A percentile compares a stretch with the other conserved stretches of the same genome.
Conservation (phyloP, 2,113 vertebrate genomes). For the Malurus melanocephalus region DNA sequence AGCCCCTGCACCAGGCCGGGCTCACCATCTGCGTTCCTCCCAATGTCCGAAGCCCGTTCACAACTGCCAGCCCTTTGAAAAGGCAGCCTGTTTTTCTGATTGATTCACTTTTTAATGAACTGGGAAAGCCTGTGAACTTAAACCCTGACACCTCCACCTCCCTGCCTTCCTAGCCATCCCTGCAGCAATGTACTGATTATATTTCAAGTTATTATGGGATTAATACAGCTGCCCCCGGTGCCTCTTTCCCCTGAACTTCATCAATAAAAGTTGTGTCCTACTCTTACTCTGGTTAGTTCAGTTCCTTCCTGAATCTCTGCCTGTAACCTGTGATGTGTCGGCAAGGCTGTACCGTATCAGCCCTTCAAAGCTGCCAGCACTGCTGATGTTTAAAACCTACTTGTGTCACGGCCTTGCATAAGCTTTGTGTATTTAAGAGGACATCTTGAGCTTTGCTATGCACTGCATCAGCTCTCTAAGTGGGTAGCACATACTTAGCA, state of each 20-base stretch:
- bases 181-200: constrained; percentile 43
- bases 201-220: constrained; percentile 67
- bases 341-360: constrained; percentile 33
- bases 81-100: constrained; percentile 62
- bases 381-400: constrained; percentile 28
- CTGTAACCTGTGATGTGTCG: constrained; percentile 15
- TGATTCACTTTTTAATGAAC: constrained; percentile 68
- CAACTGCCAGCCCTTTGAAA: constrained; percentile 63
- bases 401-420: constrained; percentile 20
- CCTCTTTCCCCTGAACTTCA: constrained; percentile 49
- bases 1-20: neutral
- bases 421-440: constrained; percentile 45
- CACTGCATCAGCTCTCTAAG: constrained; percentile 2
- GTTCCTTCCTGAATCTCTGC: constrained; percentile 28
- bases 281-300: constrained; percentile 39
- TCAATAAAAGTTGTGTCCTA: constrained; percentile 47
- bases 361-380: constrained; percentile 44
- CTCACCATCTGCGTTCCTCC: constrained; percentile 39
- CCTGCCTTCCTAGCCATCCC: constrained; percentile 24
- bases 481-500: constrained; percentile 7
- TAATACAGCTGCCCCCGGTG: constrained; percentile 50
- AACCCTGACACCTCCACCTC: constrained; percentile 41
- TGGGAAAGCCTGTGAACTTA: constrained; percentile 65
- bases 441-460: constrained; percentile 1
- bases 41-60: constrained; percentile 27